These are phyloP conservation scores for Steatocranus sp. DNA, from an alignment of 2,797 vertebrate genomes.

Conservation along the genomic window DNA sequence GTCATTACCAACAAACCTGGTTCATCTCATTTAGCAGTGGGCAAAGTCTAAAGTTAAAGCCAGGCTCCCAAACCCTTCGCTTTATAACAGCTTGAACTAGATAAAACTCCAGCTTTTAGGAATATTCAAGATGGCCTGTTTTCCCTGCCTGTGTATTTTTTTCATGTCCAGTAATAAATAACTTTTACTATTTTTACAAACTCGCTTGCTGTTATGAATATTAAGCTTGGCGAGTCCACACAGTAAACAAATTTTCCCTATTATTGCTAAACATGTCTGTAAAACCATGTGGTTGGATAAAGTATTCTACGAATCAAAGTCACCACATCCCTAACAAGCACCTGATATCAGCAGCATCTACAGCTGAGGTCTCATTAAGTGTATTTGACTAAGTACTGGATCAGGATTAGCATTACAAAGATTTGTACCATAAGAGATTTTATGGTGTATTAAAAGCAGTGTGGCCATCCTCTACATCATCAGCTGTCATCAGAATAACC, in stretches of 20 bases:
- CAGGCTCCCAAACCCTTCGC: not conserved
- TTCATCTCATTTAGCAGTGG: not conserved
- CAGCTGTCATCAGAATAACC: not conserved
- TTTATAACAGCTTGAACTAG: not conserved
- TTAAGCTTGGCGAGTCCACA: not conserved
- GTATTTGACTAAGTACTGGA: not conserved
- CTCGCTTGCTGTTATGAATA: not conserved
- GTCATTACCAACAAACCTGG: not conserved
- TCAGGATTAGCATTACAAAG: not conserved
- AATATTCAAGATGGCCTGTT: not conserved
- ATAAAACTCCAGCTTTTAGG: not conserved
- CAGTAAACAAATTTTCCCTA: not conserved
- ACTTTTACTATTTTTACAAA: not conserved
- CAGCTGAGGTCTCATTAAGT: not conserved
- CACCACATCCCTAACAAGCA: not conserved
- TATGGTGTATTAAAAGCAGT: not conserved
- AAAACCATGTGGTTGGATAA: not conserved
- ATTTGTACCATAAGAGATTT: not conserved
- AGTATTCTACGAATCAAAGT: not conserved
- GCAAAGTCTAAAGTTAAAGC: constrained; percentile 26
- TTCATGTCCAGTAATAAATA: not conserved
- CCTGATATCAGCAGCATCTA: not conserved
- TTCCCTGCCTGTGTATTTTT: not conserved
- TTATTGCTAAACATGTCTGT: not conserved
- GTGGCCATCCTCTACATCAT: not conserved